Conservation (phyloP, 2,888 invertebrate genomes). For the Subacronicta megacephala region DNA sequence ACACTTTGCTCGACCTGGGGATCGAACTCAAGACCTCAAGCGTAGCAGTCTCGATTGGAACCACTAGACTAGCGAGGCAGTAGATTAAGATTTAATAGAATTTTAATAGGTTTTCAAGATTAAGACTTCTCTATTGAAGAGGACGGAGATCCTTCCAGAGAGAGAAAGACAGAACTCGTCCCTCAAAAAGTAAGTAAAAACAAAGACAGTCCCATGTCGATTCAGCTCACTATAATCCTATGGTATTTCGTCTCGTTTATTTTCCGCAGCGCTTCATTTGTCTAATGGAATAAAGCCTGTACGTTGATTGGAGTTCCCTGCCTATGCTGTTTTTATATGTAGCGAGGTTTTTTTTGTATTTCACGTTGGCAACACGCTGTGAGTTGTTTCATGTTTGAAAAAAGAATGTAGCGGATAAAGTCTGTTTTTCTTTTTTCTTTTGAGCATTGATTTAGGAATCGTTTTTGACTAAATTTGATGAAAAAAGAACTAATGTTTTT, state of each 20-base stretch:
- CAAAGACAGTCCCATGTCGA: slow-evolving; percentile 24
- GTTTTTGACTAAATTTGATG: no score
- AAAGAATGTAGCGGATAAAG: not conserved
- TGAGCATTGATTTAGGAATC: not conserved
- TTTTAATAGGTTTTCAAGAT: no score
- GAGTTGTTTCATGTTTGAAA: slow-evolving; percentile 13
- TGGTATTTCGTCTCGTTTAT: slow-evolving; percentile 53
- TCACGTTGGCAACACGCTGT: slow-evolving; percentile 20
- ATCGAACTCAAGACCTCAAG: no score
- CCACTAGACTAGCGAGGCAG: no score
- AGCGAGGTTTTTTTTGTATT: slow-evolving; percentile 32
- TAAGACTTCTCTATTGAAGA: no score
- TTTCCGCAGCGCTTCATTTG: slow-evolving; percentile 63
- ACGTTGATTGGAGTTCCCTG: slow-evolving; percentile 62
- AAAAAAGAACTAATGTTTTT: no score
- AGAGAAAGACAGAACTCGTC: no score
- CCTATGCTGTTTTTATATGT: slow-evolving; percentile 45
- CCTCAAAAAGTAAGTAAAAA: slow-evolving; percentile 19
- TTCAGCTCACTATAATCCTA: slow-evolving; percentile 37
- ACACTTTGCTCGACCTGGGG: no score
- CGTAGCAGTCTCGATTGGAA: no score
- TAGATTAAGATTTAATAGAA: no score
- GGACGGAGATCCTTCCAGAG: no score
- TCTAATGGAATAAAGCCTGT: slow-evolving; percentile 66
- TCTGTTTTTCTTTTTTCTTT: slow-evolving; percentile 12